Evolutionary conservation across 23 tunicate species (phyloP).

Genomic region (Oikopleura albicans): DNA sequence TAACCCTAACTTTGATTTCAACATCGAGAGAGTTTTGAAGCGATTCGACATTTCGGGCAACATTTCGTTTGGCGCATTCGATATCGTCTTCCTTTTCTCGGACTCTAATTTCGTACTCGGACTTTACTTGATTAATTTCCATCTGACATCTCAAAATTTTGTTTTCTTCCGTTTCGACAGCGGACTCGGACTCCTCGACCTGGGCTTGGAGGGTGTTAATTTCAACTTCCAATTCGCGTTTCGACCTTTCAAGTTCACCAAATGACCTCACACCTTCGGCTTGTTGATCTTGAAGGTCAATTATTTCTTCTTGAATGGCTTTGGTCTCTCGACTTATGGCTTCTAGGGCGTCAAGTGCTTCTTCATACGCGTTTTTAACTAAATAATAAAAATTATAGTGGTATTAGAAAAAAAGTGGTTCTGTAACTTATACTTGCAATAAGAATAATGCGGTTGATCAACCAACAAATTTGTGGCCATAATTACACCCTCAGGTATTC

Average conservation of each 20-base stretch:
- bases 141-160: conserved; percentile 80
- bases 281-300: conserved; percentile 72
- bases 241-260: conserved; percentile 65
- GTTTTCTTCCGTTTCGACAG: conserved; percentile 92
- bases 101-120: conserved; percentile 71
- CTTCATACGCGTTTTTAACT: conserved; percentile 24
- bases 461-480: too few species aligned
- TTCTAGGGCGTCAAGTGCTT: conserved; percentile 28
- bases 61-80: conserved; percentile 53
- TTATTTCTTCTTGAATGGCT: conserved; percentile 51
- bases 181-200: conserved; percentile 92
- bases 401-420: too few species aligned
- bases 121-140: conserved; percentile 87
- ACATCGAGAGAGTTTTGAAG: conserved; percentile 84
- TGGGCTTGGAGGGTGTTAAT: conserved; percentile 73
- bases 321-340: conserved; percentile 22
- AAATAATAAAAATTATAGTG: background rate
- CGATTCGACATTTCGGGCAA: conserved; percentile 71
- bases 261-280: conserved; percentile 61
- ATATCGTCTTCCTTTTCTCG: conserved; percentile 99
- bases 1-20: conserved; percentile 96
- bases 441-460: too few species aligned
- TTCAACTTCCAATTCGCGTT: conserved; percentile 92
- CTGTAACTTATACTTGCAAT: too few species aligned
- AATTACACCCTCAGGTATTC: too few species aligned